Percentiles rank a stretch among this genome's conserved stretches.
Conservation (phyloP, 64 coral and sea anemone genomes). For the Stichodactyla helianthus region DNA sequence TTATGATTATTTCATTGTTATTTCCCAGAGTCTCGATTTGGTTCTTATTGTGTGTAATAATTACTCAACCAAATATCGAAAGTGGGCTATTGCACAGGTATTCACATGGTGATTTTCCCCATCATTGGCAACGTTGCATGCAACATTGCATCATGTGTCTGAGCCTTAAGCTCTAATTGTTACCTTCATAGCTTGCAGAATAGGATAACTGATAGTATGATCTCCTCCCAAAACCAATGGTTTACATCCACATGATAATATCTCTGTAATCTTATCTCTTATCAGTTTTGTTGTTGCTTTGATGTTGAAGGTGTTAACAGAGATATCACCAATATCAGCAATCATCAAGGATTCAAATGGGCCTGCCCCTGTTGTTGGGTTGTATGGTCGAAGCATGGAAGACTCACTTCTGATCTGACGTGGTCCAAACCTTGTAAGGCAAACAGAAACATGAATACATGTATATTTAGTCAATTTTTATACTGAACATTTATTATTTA, state of each 20-base stretch:
- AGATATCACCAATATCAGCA: conserved; percentile 89
- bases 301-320: conserved; percentile 62
- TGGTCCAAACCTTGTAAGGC: conserved; percentile 54
- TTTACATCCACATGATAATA: conserved; percentile 51
- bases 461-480: no score
- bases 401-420: conserved; percentile 86
- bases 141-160: neutral
- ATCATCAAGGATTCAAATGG: conserved; percentile 90
- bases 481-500: no score
- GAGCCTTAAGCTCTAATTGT: neutral
- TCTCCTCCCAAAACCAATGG: conserved; percentile 67
- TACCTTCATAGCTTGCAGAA: conserved; percentile 77
- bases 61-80: no score
- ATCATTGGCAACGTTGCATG: no score
- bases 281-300: conserved; percentile 45
- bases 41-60: no score
- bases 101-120: no score
- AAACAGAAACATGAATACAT: neutral
- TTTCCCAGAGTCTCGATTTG: no score
- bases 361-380: conserved; percentile 63
- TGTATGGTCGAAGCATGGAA: conserved; percentile 71
- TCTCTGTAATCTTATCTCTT: conserved; percentile 35
- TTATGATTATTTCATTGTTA: no score
- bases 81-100: no score
- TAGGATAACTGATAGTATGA: conserved; percentile 75